Conservation (phyloP, 1,140 invertebrate species). For the Lanistes nyassanus region DNA sequence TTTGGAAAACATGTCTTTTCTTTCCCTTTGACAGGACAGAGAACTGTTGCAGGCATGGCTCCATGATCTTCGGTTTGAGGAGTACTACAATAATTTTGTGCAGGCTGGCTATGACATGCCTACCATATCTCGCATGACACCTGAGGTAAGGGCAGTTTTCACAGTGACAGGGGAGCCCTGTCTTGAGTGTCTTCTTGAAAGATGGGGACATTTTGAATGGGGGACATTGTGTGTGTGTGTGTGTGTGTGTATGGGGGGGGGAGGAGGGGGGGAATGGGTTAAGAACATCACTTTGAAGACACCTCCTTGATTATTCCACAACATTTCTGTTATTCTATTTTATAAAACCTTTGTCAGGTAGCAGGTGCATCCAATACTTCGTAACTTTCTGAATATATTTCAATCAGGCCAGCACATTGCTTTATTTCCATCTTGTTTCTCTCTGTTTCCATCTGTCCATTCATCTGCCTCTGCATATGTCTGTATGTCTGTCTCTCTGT, state of each 20-base stretch:
- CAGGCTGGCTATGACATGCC: conserved; percentile 97
- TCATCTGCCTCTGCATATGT: no score
- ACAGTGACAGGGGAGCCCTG: no score
- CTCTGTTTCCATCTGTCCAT: background rate
- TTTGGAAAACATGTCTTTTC: background rate
- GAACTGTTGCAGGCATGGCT: conserved; percentile 96
- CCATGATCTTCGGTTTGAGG: conserved; percentile 93
- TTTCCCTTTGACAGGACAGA: conserved; percentile 76
- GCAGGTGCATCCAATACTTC: no score
- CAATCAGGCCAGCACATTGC: no score
- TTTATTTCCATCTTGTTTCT: no score
- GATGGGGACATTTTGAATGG: conserved; percentile 1
- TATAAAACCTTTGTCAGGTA: no score
- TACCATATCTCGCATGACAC: conserved; percentile 97
- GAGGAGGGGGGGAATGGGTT: background rate
- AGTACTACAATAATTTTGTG: conserved; percentile 94
- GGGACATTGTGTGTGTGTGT: background rate
- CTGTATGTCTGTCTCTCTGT: background rate
- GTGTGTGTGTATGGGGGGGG: background rate
- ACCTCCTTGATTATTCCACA: no score
- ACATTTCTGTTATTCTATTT: no score
- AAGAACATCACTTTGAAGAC: background rate
- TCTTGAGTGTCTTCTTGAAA: no score
- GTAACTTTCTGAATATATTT: no score
- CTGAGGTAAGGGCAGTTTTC: conserved; percentile 75